Evolutionary conservation across 1,140 invertebrate genomes (phyloP), one percentile per base, ranked within the genome.

Genomic region (Medauroidea extradentata): DNA sequence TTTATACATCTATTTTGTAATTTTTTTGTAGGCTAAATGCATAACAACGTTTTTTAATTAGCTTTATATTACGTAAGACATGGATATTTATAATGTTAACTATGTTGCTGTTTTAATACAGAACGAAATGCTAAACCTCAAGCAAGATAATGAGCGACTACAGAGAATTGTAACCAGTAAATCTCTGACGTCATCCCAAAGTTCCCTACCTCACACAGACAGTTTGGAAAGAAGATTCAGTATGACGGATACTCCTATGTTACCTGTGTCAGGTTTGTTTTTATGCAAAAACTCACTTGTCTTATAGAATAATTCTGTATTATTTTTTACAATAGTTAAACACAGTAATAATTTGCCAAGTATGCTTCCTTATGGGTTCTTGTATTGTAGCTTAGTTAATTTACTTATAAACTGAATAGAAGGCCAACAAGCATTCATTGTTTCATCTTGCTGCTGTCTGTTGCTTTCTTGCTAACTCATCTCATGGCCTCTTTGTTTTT

Each of bases 61-160:
- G n/a, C n/a, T n/a, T n/a, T n/a, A n/a, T n/a, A n/a, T n/a, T n/a
- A n/a, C n/a, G n/a, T n/a, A n/a, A n/a, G n/a, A n/a, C n/a, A n/a
- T n/a, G n/a, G n/a, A n/a, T n/a, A n/a, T n/a, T n/a, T n/a, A n/a
- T n/a, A n/a, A n/a, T n/a, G n/a, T n/a, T n/a, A n/a, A n/a, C n/a
- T n/a, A n/a, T n/a, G n/a, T n/a, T 39, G 65, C 41, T 64, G 65
- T 63, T 71, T 64, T 65, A 66, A 79, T 81, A 34, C 75, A 94
- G 91, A 91, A 89, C 72, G 95, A 99, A 78, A 98, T 98, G 93
- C 78, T 93, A 65, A 93, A 90, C 66, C 76, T 99, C 64, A 97
- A 97, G 71, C 93, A 97, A 69, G 97, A 98, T 71, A 98, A 98
- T 73, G 94, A 98, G 68, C 82, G 95, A 34, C 80, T 99, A 0